Evolutionary conservation across 2,113 vertebrate species (phyloP).

Genomic region (Origma solitaria): DNA sequence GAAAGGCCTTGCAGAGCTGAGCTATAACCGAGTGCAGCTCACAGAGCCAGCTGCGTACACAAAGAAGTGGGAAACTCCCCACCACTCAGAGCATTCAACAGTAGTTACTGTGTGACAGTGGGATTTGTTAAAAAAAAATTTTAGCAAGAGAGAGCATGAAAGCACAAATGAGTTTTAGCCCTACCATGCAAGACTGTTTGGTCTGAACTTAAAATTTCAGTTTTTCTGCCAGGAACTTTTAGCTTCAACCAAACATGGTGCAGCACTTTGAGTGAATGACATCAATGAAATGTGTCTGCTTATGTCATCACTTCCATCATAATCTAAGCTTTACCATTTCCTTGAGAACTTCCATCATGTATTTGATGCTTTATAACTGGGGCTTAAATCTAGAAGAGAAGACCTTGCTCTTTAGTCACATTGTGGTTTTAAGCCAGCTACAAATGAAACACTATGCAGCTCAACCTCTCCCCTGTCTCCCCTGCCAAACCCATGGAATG

Average conservation of each 20-base stretch:
- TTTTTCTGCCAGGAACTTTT: not conserved
- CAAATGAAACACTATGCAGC: not conserved
- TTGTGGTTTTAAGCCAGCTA: not conserved
- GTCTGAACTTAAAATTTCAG: not conserved
- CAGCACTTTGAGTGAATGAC: not conserved
- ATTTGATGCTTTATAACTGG: not conserved
- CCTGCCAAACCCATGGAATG: accelerated
- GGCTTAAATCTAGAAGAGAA: not conserved
- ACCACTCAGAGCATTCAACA: not conserved
- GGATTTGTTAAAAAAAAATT: not conserved
- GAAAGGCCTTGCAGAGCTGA: not conserved
- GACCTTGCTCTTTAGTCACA: not conserved
- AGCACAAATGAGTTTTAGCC: not conserved
- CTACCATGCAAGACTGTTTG: not conserved
- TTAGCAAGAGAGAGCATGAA: not conserved
- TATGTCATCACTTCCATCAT: not conserved
- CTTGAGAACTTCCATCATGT: not conserved
- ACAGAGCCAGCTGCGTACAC: accelerated
- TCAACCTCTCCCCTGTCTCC: not conserved
- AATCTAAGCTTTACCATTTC: not conserved
- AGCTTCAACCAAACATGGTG: not conserved
- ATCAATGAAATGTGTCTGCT: not conserved
- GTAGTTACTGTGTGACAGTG: not conserved
- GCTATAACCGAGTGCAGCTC: accelerated
- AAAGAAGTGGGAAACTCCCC: not conserved